Evolutionary conservation across 2,888 invertebrate species (phyloP), one percentile per base, ranked within the genome.

Genomic region (Clostera curtula): DNA sequence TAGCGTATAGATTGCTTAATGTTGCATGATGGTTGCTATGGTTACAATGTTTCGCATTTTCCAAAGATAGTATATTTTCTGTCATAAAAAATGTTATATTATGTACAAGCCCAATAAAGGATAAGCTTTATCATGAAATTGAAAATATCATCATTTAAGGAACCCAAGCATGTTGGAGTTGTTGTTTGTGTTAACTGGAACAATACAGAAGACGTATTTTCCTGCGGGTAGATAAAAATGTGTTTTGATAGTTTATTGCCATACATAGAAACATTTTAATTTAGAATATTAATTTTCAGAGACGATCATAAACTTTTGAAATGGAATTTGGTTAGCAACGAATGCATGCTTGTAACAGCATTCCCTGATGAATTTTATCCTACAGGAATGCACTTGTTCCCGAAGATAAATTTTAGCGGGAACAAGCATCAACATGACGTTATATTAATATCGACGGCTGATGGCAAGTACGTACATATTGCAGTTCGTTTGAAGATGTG

Each of bases 141-240:
- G 42, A 94, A 95, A 87, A 89, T 92, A 44, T 89, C 90, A 19
- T 73, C 91, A 35, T 89, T 90, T 46, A 91, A 91, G 57, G 92
- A 90, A 52, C 88, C 90, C 10, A 89, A 91, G 31, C 91, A 93
- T 67, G 82, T 80, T 36, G 92, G 92, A 49, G 88, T 93, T n/a
- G 91, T 95, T 6, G 92, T 93, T 34, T 96, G 96, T 67, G 91
- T 96, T 7, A 93, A 93, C 43, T 98, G 98, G 98, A 93, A 92
- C 66, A 93, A 91, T 48, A 90, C 94, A 13, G 97, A 98, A 69
- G 97, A 98, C 71, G 91, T 97, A 24, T 95, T 92, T 76, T 95
- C 96, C 12, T 92, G 93, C 53, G 93, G 94, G 95, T 93, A 70
- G 71, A 73, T 62, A 19, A n/a, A n/a, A 23, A 17, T 18, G 9